Base-by-base conservation (phyloP, 1,140 invertebrate genomes). In the Andricus grossulariae region DNA sequence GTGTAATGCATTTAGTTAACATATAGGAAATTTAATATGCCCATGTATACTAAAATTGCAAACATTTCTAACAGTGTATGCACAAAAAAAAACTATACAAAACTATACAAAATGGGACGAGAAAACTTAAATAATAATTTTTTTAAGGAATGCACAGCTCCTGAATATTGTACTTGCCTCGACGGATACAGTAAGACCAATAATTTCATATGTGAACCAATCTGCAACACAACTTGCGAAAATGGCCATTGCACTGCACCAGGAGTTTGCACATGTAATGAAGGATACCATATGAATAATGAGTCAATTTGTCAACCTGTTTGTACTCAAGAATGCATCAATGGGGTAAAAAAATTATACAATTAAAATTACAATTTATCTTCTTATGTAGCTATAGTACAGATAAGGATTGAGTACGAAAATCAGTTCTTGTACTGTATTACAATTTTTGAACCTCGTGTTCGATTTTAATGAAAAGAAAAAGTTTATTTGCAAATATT, bases 191-290 rank as follows among this genome's bases (percentile, higher is more conserved):
- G 2, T 16, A 12, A 32, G 7, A 3, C 11, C 2, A 19, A 75
- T 32, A 55, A 73, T 39, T 79, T 52, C 0, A 74, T 60, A 21
- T 85, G 84, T 25, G 74, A 79, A 19, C 82, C 82, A 39, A 19
- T 76, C 19, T 85, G 82, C 39, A 57, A 73, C 2, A n/a, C 72
- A 32, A 66, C 18, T 0, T 85, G 82, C 25, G 19, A 66, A 76
- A 83, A 86, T 76, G 87, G 86, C 39, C 32, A 39, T 0, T 88
- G 88, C 75, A 80, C 73, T 0, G 78, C 54, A 15, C 84, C 83
- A 18, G 52, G 81, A 3, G 54, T 72, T 45, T 85, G 83, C 32
- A 74, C 55, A 0, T 88, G 86, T 71, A 51, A 82, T 66, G 52
- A 60, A 0, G 80, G 79, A 12, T 88, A 84, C 52, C 80, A 75